A percentile compares a stretch with the other conserved stretches of the same genome.
These are phyloP conservation scores for Nowickia ferox DNA, from an alignment of 2,888 invertebrate species.

Conservation along the genomic window DNA sequence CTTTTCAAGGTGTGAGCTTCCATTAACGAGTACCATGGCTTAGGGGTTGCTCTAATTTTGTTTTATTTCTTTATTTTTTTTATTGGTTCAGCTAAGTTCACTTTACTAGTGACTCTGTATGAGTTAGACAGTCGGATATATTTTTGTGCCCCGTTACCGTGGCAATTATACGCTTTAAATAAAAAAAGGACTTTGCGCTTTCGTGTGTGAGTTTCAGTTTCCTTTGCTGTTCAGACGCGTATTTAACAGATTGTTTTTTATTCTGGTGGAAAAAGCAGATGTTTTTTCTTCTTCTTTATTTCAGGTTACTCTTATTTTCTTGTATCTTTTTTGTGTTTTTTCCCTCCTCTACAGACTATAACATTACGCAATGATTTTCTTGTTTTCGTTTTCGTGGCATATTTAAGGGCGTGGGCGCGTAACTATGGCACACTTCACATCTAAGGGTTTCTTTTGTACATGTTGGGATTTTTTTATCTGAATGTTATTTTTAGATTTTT, in stretches of 20 bases:
- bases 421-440: slow-evolving; percentile 62
- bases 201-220: slow-evolving; percentile 20
- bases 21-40: slow-evolving; percentile 20
- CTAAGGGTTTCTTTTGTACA: slow-evolving; percentile 53
- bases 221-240: slow-evolving; percentile 46
- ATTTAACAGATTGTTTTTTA: slow-evolving; percentile 67
- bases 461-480: slow-evolving; percentile 34
- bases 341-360: background rate
- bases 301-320: slow-evolving; percentile 53
- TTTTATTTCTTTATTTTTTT: background rate
- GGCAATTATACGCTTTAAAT: slow-evolving; percentile 67
- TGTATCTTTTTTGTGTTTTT: slow-evolving; percentile 41
- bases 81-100: slow-evolving; percentile 48
- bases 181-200: slow-evolving; percentile 55
- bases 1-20: slow-evolving; percentile 67
- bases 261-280: slow-evolving; percentile 72
- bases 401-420: slow-evolving; percentile 73
- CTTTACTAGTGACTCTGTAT: slow-evolving; percentile 17
- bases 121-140: slow-evolving; percentile 31
- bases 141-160: slow-evolving; percentile 68
- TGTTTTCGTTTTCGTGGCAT: slow-evolving; percentile 35
- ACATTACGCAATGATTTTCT: slow-evolving; percentile 78
- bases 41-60: slow-evolving; percentile 66
- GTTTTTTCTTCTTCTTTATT: slow-evolving; percentile 66
- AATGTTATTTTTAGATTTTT: slow-evolving; percentile 33